Evolutionary conservation across 2,888 invertebrate species (phyloP), one percentile per base, ranked within the genome.

Genomic region (Amiota minor): DNA sequence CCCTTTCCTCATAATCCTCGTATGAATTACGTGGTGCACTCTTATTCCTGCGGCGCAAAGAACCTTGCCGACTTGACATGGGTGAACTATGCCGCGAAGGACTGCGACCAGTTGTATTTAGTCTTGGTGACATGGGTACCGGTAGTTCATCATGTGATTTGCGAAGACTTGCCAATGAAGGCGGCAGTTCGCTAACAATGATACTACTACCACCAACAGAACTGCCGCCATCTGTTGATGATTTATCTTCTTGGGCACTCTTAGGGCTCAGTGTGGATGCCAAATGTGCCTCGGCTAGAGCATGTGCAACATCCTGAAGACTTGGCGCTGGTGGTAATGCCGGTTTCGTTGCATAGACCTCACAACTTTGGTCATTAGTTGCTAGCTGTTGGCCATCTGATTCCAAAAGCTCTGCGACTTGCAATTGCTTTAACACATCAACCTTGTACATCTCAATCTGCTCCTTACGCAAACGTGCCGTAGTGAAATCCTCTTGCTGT

Each of bases 401-500:
- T 87, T 98, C 98, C 75, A 98, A 91, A 62, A 98, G 91, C 80
- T 95, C 93, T 45, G 94, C 93, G 0, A 98, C 91, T 79, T 93
- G 92, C 0, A 97, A 91, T 73, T 94, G 93, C 70, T 93, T 92
- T 81, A 96, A 95, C 1, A 96, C 93, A 70, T 94, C 93, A 16
- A 92, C 91, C 64, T 96, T 91, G 72, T 95, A 97, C 81, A 96
- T 94, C 81, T 97, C 95, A 84, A 97, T 97, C 89, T 97, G 94
- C 75, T 94, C 94, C 84, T 98, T 95, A 90, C 98, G 97, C 72
- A 95, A 91, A 76, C 96, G 93, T 0, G 98, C 98, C 76, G 95
- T 93, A 83, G 97, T 97, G 87, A 97, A 98, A 90, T 98, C 97
- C 85, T 98, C 98, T 72, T 95, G 92, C 56, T 96, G 96, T 2